These are phyloP conservation scores for Caenorhabditis sp. DNA, from an alignment of 2,888 invertebrate species.

Conservation along the genomic window DNA sequence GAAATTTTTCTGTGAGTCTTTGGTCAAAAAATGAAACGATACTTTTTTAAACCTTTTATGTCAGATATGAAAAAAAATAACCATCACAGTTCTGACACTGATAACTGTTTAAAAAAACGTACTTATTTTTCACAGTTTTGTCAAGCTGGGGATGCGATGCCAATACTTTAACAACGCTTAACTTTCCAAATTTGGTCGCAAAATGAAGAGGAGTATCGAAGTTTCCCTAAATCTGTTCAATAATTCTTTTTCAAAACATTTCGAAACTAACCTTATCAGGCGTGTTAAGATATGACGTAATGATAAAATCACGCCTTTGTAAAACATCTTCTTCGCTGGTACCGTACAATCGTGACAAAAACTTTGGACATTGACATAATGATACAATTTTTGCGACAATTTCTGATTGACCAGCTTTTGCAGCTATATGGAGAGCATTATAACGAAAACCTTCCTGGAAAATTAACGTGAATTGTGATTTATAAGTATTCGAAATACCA, in stretches of 20 bases:
- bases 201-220: constrained; percentile 52
- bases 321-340: constrained; percentile 29
- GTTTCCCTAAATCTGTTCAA: constrained; percentile 9
- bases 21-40: no score
- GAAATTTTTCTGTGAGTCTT: no score
- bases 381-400: constrained; percentile 21
- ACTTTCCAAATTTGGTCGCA: constrained; percentile 48
- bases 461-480: no score
- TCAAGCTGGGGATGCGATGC: constrained; percentile 12
- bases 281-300: constrained; percentile 48
- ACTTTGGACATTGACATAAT: constrained; percentile 9
- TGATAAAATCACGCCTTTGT: constrained; percentile 35
- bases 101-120: constrained; percentile 11
- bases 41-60: no score
- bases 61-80: no score
- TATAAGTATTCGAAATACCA: no score
- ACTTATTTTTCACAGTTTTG: constrained; percentile 29
- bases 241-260: no score
- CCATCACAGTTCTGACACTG: constrained; percentile 19
- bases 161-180: constrained; percentile 39
- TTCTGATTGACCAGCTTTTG: constrained; percentile 34
- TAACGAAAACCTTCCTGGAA: constrained; percentile 47
- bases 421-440: constrained; percentile 52
- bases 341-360: constrained; percentile 26
- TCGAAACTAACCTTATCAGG: constrained; percentile 50